Percentiles rank a stretch among this genome's conserved stretches.
phyloP scores from a whole-genome alignment of 2,888 invertebrate species.

The Sphaeridia pumilis region DNA sequence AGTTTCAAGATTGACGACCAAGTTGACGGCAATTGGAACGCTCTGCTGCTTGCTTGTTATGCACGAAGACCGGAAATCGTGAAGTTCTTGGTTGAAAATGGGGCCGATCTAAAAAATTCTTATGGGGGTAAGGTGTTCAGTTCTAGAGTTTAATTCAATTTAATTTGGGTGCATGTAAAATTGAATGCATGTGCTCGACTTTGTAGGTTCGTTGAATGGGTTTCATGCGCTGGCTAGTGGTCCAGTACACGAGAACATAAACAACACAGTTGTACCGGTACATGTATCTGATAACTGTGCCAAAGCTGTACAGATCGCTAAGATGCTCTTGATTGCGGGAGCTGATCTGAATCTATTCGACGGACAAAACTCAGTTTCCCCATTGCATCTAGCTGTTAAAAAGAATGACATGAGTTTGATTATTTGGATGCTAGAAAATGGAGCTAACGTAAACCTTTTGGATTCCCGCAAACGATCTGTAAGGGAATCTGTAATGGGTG shows the following conservation, averaged over 20 bases:
- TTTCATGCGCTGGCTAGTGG: neutral
- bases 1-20: slow-evolving; percentile 4
- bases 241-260: too few relatives aligned
- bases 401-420: neutral
- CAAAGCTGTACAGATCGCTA: neutral
- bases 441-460: slow-evolving; percentile 15
- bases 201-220: neutral
- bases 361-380: neutral
- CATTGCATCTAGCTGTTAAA: slow-evolving; percentile 13
- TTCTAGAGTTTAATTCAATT: neutral
- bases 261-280: neutral
- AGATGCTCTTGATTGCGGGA: slow-evolving; percentile 4
- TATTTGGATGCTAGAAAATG: slow-evolving; percentile 14
- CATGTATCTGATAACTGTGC: neutral
- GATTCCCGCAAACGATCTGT: slow-evolving; percentile 12
- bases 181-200: neutral
- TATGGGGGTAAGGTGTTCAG: neutral
- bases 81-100: slow-evolving; percentile 3
- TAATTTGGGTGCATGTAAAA: neutral
- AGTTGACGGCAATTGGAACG: slow-evolving; percentile 7
- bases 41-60: slow-evolving; percentile 10
- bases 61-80: slow-evolving; percentile 5
- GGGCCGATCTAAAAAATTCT: slow-evolving; percentile 5
- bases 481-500: too few relatives aligned
- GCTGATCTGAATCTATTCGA: slow-evolving; percentile 6